Conservation (phyloP, 64 coral and sea anemone species). For the Montipora cactus region DNA sequence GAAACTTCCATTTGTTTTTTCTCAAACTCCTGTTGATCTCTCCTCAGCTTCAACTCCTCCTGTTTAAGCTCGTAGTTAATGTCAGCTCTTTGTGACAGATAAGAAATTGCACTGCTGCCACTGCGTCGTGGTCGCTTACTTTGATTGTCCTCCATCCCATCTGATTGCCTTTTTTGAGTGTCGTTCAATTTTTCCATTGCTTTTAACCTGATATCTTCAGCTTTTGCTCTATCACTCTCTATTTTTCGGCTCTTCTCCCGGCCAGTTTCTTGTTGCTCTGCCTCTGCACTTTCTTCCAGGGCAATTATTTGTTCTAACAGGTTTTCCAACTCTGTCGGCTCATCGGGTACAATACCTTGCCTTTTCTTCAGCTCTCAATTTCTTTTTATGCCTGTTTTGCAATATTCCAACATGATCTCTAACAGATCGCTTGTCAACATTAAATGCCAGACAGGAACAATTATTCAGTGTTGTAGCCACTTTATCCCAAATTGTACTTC, state of each 20-base stretch:
- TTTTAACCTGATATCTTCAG: constrained; percentile 33
- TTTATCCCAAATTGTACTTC: constrained; percentile 59
- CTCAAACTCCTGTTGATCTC: constrained; percentile 1
- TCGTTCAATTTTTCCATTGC: constrained; percentile 46
- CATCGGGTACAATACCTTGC: constrained; percentile 68
- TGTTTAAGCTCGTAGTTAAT: constrained; percentile 68
- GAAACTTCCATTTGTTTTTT: constrained; percentile 49
- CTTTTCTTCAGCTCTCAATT: constrained; percentile 69
- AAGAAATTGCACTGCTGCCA: constrained; percentile 64
- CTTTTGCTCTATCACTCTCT: no score
- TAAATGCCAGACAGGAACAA: constrained; percentile 58
- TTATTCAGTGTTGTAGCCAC: constrained; percentile 57
- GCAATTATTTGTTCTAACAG: constrained; percentile 58
- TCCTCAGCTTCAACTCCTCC: constrained; percentile 59
- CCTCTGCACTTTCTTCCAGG: constrained; percentile 61
- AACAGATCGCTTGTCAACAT: constrained; percentile 64
- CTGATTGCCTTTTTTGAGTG: constrained; percentile 69
- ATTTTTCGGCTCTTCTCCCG: background rate
- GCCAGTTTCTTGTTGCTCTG: constrained; percentile 31
- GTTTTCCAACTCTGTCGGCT: constrained; percentile 47
- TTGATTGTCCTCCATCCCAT: constrained; percentile 57
- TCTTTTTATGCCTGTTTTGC: constrained; percentile 63
- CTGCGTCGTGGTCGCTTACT: constrained; percentile 44
- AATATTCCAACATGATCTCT: constrained; percentile 58
- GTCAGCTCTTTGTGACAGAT: constrained; percentile 75